Percentiles rank a stretch among this genome's conserved stretches.
Conservation (phyloP, 92 coral and sea anemone species). For the Actinostola sp. region DNA sequence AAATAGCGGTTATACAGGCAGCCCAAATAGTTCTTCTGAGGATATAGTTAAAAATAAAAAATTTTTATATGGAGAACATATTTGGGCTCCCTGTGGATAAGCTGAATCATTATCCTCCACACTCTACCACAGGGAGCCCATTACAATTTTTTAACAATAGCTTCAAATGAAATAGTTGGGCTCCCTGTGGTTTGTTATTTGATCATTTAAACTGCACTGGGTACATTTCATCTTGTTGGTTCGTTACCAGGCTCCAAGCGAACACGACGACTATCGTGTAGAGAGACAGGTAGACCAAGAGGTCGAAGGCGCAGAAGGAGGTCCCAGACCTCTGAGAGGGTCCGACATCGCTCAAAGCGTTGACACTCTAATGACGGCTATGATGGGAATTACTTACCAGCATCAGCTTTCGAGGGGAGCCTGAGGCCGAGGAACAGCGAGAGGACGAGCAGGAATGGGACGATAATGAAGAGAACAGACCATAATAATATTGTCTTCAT, state of each 20-base stretch:
- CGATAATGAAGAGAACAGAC: slow-evolving; percentile 55
- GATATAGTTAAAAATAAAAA: no score
- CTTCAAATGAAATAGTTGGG: no score
- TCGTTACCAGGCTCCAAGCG: slow-evolving; percentile 60
- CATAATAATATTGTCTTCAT: not conserved
- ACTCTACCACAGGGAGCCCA: no score
- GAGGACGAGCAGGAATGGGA: slow-evolving; percentile 64
- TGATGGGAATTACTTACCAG: slow-evolving; percentile 95
- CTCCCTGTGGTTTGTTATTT: no score
- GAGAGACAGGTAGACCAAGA: slow-evolving; percentile 58
- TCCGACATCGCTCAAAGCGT: slow-evolving; percentile 91
- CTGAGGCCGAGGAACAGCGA: slow-evolving; percentile 61
- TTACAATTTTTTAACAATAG: no score
- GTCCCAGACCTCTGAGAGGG: slow-evolving; percentile 86
- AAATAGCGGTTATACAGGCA: no score
- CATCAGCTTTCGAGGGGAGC: slow-evolving; percentile 83
- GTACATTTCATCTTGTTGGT: not conserved
- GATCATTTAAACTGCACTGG: not conserved
- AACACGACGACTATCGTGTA: slow-evolving; percentile 41
- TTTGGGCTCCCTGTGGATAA: no score
- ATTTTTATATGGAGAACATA: no score
- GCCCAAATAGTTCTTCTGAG: no score
- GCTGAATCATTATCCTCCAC: no score
- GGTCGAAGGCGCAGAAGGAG: slow-evolving; percentile 82
- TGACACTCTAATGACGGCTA: slow-evolving; percentile 91